phyloP scores from a whole-genome alignment of 1,140 invertebrate genomes.

The Musca vetustissima region DNA sequence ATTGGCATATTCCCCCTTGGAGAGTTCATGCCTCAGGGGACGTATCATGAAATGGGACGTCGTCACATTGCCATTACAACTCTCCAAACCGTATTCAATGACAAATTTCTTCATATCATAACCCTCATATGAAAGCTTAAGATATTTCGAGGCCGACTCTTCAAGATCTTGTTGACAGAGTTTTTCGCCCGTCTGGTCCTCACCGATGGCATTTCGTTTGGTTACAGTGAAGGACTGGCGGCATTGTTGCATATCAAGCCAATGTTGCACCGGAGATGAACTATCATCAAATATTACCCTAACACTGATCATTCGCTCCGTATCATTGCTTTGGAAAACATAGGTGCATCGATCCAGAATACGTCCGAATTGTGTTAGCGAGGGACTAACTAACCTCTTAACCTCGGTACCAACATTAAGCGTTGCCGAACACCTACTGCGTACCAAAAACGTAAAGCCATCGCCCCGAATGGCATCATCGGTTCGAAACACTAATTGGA shows the following conservation, averaged over 20 bases:
- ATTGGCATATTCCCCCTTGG: constrained; percentile 38
- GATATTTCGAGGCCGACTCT: constrained; percentile 30
- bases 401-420: constrained; percentile 62
- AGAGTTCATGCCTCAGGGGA: constrained; percentile 31
- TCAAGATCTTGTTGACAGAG: constrained; percentile 38
- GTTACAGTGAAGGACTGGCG: constrained; percentile 21
- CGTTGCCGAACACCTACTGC: constrained; percentile 67
- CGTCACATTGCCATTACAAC: constrained; percentile 59
- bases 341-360: constrained; percentile 30
- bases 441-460: constrained; percentile 68
- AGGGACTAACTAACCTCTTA: constrained; percentile 57
- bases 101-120: constrained; percentile 53
- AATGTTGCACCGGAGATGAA: no score
- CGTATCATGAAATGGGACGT: constrained; percentile 55
- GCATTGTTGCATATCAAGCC: no score
- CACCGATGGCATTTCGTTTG: not conserved
- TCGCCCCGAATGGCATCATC: constrained; percentile 67
- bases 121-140: constrained; percentile 37
- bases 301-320: not conserved
- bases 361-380: constrained; percentile 27
- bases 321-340: not conserved
- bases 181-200: constrained; percentile 17
- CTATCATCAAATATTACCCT: no score
- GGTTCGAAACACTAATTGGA: constrained; percentile 72
- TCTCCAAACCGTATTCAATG: constrained; percentile 56